phyloP scores from a whole-genome alignment of 2,113 vertebrate genomes.

The Lucifuga dentata region DNA sequence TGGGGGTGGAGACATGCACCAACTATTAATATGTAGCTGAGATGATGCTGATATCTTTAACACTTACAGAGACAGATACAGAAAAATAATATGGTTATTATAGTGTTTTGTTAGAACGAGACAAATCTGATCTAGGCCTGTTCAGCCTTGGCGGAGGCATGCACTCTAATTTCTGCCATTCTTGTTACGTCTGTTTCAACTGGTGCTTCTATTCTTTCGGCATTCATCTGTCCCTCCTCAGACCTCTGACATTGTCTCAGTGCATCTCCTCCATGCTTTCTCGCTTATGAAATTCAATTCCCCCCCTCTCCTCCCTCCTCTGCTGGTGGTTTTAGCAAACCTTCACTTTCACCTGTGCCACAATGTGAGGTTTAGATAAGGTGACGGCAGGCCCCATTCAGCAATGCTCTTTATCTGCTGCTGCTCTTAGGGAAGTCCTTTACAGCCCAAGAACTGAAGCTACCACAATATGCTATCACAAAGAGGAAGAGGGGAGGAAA shows the following conservation, averaged over 20 bases:
- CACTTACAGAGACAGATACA: too few species aligned
- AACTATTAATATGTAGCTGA: too few species aligned
- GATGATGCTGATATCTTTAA: too few species aligned
- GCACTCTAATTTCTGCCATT: too few species aligned
- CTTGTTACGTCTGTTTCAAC: too few species aligned
- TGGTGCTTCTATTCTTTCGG: constrained; percentile 1
- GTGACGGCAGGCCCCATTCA: constrained; percentile 73
- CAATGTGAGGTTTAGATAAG: constrained; percentile 72
- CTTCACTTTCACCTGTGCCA: constrained; percentile 66
- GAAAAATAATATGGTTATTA: too few species aligned
- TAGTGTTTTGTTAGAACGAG: too few species aligned
- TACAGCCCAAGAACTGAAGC: constrained; percentile 57
- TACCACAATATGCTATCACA: constrained; percentile 59
- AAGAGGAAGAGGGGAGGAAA: constrained; percentile 44
- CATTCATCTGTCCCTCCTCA: constrained; percentile 1
- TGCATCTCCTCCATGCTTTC: constrained; percentile 21
- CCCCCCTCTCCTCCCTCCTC: constrained; percentile 20
- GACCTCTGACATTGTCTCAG: constrained; percentile 37
- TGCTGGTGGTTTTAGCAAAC: constrained; percentile 54
- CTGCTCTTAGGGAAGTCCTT: constrained; percentile 71
- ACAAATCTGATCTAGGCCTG: too few species aligned
- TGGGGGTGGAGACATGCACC: too few species aligned
- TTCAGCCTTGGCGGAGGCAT: too few species aligned
- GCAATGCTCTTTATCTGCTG: constrained; percentile 70
- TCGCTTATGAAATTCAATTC: constrained; percentile 59